Evolutionary conservation across 2,888 invertebrate genomes (phyloP), one percentile per base, ranked within the genome.

Genomic region (Parascotia fuliginaria): DNA sequence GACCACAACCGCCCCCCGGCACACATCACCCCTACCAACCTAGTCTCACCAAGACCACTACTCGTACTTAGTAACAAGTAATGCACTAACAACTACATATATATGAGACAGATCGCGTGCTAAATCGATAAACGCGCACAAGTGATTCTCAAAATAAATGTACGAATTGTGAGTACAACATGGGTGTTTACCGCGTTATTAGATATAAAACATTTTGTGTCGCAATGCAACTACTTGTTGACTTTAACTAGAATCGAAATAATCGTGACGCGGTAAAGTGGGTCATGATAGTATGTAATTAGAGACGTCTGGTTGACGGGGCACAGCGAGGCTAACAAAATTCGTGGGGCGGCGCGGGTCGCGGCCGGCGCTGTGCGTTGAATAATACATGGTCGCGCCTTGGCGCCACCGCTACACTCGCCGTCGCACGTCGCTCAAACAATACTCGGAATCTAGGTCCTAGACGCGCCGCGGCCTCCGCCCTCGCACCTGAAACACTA

Each of bases 301-400:
- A 87, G 85, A 87, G 81, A 77, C 79, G 81, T 75, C 77, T 74
- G 75, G 56, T 65, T 65, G 58, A 62, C 57, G 73, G 64, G 68
- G 69, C 73, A 71, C 69, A 67, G 73, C 77, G 75, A 79, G 77
- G 80, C 81, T 82, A 83, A 87, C 87, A 77, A 79, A 86, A 88
- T 84, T 86, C 79, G 84, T 81, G 83, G 81, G 87, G 85, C 83
- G 85, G 86, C 81, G 77, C 83, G 78, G 88, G 88, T 87, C 85
- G 85, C 74, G 81, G 81, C 75, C 74, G 57, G 60, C 66, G 74
- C 79, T 89, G n/a, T n/a, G 87, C 65, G 75, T 81, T 89, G 88
- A 87, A 90, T 90, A 88, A 89, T 80, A 88, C 88, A 90, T 89
- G 79, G 74, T 36, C 56, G 62, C 60, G 49, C 44, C 51, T 51